Conservation (phyloP, 2,888 invertebrate genomes). For the Phengaris alcon region DNA sequence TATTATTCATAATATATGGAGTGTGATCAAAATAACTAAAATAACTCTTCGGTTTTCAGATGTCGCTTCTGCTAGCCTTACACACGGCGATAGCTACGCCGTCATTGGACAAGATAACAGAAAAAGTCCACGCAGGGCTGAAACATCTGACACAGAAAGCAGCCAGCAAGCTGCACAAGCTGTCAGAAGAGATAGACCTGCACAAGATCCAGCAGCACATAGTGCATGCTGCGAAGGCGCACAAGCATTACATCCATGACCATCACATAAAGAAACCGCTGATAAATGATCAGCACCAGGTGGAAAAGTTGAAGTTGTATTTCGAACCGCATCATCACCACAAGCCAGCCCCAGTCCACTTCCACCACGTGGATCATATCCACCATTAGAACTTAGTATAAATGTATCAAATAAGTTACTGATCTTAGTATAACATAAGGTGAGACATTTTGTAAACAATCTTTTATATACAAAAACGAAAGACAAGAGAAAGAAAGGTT, state of each 20-base stretch:
- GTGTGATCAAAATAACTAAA: background rate
- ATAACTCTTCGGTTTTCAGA: constrained; percentile 44
- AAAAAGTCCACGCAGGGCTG: constrained; percentile 46
- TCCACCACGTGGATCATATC: constrained; percentile 34
- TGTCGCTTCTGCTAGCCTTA: constrained; percentile 50
- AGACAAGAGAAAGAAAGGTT: too few species aligned
- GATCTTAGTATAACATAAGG: background rate
- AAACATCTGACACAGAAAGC: constrained; percentile 47
- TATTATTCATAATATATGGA: background rate
- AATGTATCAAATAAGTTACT: background rate
- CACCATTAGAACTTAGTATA: constrained; percentile 22
- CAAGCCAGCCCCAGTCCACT: constrained; percentile 37
- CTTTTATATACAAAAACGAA: too few species aligned
- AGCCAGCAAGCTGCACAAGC: constrained; percentile 43
- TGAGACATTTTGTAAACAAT: background rate
- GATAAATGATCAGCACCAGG: constrained; percentile 42
- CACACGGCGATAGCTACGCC: constrained; percentile 53
- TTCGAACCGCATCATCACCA: constrained; percentile 43
- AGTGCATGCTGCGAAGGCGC: constrained; percentile 37
- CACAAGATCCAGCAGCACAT: constrained; percentile 41
- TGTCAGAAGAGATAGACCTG: constrained; percentile 44
- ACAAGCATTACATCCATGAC: constrained; percentile 39
- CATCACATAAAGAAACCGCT: constrained; percentile 42
- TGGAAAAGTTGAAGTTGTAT: constrained; percentile 43
- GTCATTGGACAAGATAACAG: constrained; percentile 53